phyloP scores from a whole-genome alignment of 2,888 invertebrate species.

The Drosophila kokeensis region DNA sequence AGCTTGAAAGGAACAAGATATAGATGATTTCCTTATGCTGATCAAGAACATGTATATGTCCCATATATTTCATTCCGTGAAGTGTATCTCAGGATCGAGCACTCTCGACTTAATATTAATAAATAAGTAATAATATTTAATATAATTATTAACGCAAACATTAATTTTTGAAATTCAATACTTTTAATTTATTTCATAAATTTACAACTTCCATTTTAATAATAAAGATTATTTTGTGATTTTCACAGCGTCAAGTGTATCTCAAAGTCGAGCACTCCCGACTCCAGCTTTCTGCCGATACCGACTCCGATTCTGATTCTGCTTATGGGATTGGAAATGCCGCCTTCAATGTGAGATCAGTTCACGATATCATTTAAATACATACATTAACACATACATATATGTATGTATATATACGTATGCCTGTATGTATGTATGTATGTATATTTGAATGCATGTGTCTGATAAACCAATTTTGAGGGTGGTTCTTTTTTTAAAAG shows the following conservation, averaged over 20 bases:
- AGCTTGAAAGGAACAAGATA: no score
- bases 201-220: not conserved
- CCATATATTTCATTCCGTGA: not conserved
- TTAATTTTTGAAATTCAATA: not conserved
- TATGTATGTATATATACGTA: not conserved
- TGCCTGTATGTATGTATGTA: not conserved
- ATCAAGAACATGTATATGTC: not conserved
- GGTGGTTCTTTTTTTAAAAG: conserved; percentile 22
- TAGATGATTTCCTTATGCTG: not conserved
- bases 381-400: not conserved
- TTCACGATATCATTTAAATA: conserved; percentile 4
- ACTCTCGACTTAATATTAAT: not conserved
- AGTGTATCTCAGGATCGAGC: not conserved
- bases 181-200: not conserved
- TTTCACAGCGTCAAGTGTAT: not conserved
- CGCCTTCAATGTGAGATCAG: conserved; percentile 1
- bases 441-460: not conserved
- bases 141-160: not conserved
- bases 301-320: not conserved
- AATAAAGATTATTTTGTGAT: not conserved
- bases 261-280: not conserved
- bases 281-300: not conserved
- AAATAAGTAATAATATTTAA: not conserved
- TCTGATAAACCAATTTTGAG: conserved; percentile 26
- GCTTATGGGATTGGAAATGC: conserved; percentile 1